Evolutionary conservation across 2,888 invertebrate genomes (phyloP), one percentile per base, ranked within the genome.

Genomic region (Diarsia rubi): DNA sequence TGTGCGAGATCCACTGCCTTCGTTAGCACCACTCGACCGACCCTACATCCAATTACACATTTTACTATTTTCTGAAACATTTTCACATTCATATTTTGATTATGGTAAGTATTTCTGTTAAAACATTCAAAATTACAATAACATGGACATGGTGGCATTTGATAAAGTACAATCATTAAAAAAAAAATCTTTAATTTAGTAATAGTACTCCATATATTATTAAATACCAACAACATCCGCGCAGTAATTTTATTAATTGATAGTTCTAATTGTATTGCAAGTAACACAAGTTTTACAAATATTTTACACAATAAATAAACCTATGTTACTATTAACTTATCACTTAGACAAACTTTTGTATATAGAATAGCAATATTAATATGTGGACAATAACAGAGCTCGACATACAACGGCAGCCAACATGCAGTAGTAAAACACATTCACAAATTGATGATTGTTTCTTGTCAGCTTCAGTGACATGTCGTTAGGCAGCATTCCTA

Each of bases 1-100:
- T 84, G 98, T 98, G 85, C 99, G 97, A 45, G 99, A 98, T 85
- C 98, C 97, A 89, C 97, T 96, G 90, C 97, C 96, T 92, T 97
- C 97, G 86, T 91, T 93, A 68, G 95, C 96, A 83, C 96, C 97
- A 88, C 97, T 93, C 81, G 94, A 90, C 24, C 96, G 96, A 82
- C 93, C 95, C 96, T 96, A 91, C 69, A 86, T 67, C 82, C 84
- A 85, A 87, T 75, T 73, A 62, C 69, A 80, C 27, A 78, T 80
- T 83, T 78, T 75, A 75, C 73, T 72, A 69, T 31, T 63, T 66
- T 75, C 83, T 78, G 65, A 27, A 80, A 75, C 57, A 79, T 1
- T 37, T 60, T n/a, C 24, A 62, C 3, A n/a, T 68, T 37, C 19
- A 69, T 24, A 0, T 27, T 69, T 24, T 31, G 21, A 47, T 45